These are phyloP conservation scores for Litoditis marina DNA, from an alignment of 2,888 invertebrate genomes.

Conservation along the genomic window DNA sequence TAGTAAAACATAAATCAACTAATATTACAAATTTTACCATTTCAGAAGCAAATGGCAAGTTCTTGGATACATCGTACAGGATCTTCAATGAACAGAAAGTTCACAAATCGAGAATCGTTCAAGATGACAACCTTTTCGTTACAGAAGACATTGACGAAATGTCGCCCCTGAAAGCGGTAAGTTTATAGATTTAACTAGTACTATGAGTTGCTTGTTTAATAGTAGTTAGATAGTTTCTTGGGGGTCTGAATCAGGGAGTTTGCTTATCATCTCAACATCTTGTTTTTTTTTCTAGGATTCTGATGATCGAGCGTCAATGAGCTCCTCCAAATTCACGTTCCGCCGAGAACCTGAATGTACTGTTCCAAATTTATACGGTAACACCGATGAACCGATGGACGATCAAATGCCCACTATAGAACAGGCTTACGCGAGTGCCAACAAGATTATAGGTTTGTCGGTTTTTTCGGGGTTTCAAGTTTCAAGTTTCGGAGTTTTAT, in stretches of 20 bases:
- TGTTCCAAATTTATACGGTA: constrained; percentile 39
- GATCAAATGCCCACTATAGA: constrained; percentile 18
- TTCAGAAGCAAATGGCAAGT: constrained; percentile 45
- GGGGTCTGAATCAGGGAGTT: no score
- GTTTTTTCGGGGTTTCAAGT: no score
- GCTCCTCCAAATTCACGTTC: constrained; percentile 10
- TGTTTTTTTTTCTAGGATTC: no score
- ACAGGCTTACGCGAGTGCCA: constrained; percentile 23
- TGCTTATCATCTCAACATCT: no score
- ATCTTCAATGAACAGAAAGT: constrained; percentile 53
- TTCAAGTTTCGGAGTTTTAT: no score
- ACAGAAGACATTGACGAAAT: constrained; percentile 34
- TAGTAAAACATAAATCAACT: no score
- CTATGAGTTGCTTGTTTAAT: no score
- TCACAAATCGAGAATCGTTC: constrained; percentile 34
- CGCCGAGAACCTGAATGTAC: constrained; percentile 11
- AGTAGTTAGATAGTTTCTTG: no score
- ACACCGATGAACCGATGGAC: constrained; percentile 28
- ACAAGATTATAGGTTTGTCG: constrained; percentile 14
- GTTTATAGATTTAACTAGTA: constrained; percentile 5
- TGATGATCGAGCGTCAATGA: constrained; percentile 9
- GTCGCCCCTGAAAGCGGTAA: constrained; percentile 37
- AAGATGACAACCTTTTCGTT: constrained; percentile 24
- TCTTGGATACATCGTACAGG: constrained; percentile 45
- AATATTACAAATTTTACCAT: neutral